Evolutionary conservation across 2,797 vertebrate genomes (phyloP), one percentile per base, ranked within the genome.

Genomic region (Peromyscus melanophrys): DNA sequence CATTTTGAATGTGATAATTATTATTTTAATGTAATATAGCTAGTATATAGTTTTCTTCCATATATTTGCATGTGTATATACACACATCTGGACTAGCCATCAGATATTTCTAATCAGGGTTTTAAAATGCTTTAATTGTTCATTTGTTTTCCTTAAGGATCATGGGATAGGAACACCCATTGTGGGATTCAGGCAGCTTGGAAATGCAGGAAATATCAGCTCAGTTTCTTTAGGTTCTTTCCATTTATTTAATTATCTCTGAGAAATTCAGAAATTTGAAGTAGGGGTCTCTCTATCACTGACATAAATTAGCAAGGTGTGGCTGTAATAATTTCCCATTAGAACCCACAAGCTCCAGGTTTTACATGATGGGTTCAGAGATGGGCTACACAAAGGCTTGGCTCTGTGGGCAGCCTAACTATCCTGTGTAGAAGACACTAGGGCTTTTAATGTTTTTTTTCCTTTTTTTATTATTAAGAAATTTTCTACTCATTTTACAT

Each of bases 241-340:
- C 29, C 14, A 57, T 95, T 92, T 57, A 34, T 90, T 93, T 49
- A 81, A 6, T 91, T 95, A 92, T 73, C 77, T 95, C 43, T 46
- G n/a, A 96, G 84, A 96, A 89, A 90, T 86, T 19, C 16, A 7
- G 40, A 40, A 77, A 92, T 69, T 88, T 93, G 82, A 95, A 95
- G 95, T 27, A 95, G 31, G 12, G 43, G 37, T 82, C 67, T 14
- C 67, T 52, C 82, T 57, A 86, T 95, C 40, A 77, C 82, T 84
- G 73, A 80, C 73, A 83, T 59, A 55, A 81, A 85, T 94, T 95
- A 97, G 46, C 92, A 84, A 92, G 75, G 16, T 95, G 94, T 67
- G 65, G 77, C 69, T 83, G 61, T 92, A 95, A 91, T 92, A 87
- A 96, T 84, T 97, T 94, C 65, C 67, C 78, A 59, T 85, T 96